Evolutionary conservation across 2,797 vertebrate genomes (phyloP).

Genomic region (Distichodus sexfasciatus): DNA sequence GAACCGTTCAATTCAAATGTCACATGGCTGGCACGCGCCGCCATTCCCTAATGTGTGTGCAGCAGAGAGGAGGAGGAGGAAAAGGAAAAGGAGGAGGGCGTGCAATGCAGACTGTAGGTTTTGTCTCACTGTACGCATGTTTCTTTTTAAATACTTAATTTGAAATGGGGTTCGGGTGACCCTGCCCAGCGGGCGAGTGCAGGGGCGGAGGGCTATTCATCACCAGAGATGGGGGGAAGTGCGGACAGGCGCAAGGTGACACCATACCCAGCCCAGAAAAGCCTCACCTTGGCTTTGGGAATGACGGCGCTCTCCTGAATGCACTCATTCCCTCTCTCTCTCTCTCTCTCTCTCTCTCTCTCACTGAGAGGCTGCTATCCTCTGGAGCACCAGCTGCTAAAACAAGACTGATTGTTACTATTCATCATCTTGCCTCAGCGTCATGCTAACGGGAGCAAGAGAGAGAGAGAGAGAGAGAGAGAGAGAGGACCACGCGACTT

Average conservation of each 20-base stretch:
- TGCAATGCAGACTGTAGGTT: constrained; percentile 43
- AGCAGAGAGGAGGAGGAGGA: constrained; percentile 41
- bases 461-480: neutral
- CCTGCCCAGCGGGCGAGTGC: constrained; percentile 28
- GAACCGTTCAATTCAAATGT: constrained; percentile 78
- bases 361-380: constrained; percentile 64
- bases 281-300: constrained; percentile 71
- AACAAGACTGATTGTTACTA: constrained; percentile 79
- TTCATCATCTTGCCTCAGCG: constrained; percentile 72
- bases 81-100: constrained; percentile 43
- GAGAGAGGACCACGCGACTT: constrained; percentile 8
- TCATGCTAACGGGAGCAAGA: constrained; percentile 49
- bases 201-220: constrained; percentile 48
- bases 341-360: constrained; percentile 39
- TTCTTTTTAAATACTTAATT: constrained; percentile 60
- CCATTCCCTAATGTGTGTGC: constrained; percentile 67
- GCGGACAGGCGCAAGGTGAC: constrained; percentile 71
- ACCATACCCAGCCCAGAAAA: constrained; percentile 60
- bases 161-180: constrained; percentile 49
- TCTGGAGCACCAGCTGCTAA: constrained; percentile 72
- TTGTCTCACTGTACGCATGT: constrained; percentile 55
- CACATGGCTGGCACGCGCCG: constrained; percentile 69
- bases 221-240: constrained; percentile 46
- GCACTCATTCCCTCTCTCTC: neutral
- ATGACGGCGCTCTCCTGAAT: constrained; percentile 47